Conservation (phyloP, 2,797 vertebrate species). For the Melanotaenia pygmaea region DNA sequence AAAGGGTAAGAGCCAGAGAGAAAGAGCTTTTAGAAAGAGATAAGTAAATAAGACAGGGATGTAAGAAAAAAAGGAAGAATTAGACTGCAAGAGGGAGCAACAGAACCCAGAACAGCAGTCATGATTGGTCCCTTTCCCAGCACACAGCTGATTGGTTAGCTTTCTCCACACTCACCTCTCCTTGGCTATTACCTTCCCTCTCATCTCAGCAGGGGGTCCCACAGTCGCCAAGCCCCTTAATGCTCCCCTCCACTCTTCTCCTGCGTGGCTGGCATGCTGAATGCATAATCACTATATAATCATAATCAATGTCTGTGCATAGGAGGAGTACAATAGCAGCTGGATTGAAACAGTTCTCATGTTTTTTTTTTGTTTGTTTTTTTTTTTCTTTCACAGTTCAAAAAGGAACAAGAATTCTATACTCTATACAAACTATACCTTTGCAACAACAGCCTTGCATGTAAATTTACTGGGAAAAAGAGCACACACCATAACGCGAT, state of each 20-base stretch:
- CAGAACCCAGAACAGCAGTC: slow-evolving; percentile 88
- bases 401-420: neutral
- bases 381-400: slow-evolving; percentile 6
- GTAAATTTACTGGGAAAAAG: slow-evolving; percentile 52
- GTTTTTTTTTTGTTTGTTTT: neutral
- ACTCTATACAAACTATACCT: slow-evolving; percentile 27
- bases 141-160: slow-evolving; percentile 80
- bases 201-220: slow-evolving; percentile 91
- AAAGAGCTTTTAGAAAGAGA: slow-evolving; percentile 42
- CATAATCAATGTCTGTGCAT: slow-evolving; percentile 69
- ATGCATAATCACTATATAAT: slow-evolving; percentile 75
- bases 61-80: slow-evolving; percentile 58
- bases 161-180: slow-evolving; percentile 89
- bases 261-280: slow-evolving; percentile 79
- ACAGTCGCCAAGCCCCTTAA: slow-evolving; percentile 92
- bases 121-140: slow-evolving; percentile 80
- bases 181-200: slow-evolving; percentile 93
- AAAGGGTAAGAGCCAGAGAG: slow-evolving; percentile 25
- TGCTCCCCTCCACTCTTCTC: slow-evolving; percentile 88
- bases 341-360: slow-evolving; percentile 30
- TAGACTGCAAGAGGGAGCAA: slow-evolving; percentile 60
- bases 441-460: slow-evolving; percentile 41
- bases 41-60: slow-evolving; percentile 64
- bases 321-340: slow-evolving; percentile 43
- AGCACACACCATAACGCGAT: slow-evolving; percentile 59